Percentiles rank a stretch among this genome's conserved stretches.
Evolutionary conservation across 1,140 invertebrate species (phyloP).

Genomic region (Lasioglossum baleicum): DNA sequence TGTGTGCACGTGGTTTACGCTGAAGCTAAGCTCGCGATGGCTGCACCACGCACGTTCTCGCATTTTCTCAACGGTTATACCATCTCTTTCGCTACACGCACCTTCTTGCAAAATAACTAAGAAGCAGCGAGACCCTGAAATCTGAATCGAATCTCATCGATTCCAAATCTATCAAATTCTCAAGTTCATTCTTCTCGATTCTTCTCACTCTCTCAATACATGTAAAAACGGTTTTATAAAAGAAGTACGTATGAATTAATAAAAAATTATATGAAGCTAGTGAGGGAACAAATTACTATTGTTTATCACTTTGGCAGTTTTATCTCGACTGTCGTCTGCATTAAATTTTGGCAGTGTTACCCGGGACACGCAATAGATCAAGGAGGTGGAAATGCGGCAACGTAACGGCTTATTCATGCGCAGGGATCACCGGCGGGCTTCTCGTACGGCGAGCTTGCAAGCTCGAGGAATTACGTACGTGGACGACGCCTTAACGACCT

Average conservation of each 20-base stretch:
- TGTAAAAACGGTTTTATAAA: too few relatives aligned
- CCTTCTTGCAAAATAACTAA: neutral
- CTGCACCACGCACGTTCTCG: conserved; percentile 64
- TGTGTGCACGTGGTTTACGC: conserved; percentile 60
- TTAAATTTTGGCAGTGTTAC: conserved; percentile 41
- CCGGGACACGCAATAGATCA: conserved; percentile 72
- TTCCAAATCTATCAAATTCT: too few relatives aligned
- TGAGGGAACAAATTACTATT: neutral
- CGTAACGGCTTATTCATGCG: conserved; percentile 76
- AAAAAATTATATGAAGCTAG: too few relatives aligned
- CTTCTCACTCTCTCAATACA: too few relatives aligned
- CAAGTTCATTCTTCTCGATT: too few relatives aligned
- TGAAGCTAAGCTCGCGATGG: conserved; percentile 62
- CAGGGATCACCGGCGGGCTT: conserved; percentile 63
- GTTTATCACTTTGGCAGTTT: neutral
- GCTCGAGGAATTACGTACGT: conserved; percentile 60
- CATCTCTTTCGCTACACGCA: neutral
- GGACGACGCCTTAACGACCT: conserved; percentile 69
- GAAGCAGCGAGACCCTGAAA: too few relatives aligned
- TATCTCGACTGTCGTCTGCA: neutral
- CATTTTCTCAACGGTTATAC: neutral
- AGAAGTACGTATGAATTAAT: too few relatives aligned
- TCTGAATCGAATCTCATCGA: too few relatives aligned
- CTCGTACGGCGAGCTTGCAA: conserved; percentile 31
- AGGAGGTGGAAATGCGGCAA: conserved; percentile 65